Percentiles rank a stretch among this genome's conserved stretches.
Conservation (phyloP, 2,113 vertebrate species). For the Trichechus manatus region DNA sequence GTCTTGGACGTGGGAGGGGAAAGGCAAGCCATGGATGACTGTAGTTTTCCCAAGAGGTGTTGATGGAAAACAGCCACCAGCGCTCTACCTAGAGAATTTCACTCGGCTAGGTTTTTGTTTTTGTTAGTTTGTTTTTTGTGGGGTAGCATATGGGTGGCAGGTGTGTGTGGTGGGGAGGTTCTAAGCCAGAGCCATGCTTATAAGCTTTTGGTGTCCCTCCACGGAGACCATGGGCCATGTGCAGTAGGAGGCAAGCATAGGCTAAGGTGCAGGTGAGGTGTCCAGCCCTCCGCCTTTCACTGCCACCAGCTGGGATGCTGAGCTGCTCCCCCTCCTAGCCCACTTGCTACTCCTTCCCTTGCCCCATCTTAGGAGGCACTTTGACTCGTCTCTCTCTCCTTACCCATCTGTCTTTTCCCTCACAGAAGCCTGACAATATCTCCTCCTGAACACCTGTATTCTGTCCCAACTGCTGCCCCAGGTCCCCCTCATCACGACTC, state of each 20-base stretch:
- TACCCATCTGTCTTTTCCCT: neutral
- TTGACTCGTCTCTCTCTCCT: neutral
- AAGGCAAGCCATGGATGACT: neutral
- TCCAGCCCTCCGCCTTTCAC: too few relatives aligned
- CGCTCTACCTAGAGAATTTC: neutral
- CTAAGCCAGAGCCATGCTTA: neutral
- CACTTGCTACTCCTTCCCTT: neutral
- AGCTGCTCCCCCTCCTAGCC: neutral
- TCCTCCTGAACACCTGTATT: neutral
- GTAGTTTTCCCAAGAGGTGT: neutral
- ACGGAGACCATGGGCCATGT: neutral
- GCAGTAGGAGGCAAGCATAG: neutral
- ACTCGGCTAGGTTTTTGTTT: neutral
- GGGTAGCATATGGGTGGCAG: neutral
- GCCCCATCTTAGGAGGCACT: neutral
- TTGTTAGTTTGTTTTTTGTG: neutral
- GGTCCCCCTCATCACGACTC: neutral
- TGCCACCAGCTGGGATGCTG: neutral
- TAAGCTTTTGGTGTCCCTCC: neutral
- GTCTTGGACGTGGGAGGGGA: neutral
- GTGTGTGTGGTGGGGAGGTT: neutral
- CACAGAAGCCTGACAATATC: neutral
- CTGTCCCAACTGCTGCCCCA: neutral
- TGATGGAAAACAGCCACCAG: neutral
- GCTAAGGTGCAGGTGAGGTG: neutral